Conservation (phyloP, 2,797 vertebrate species). For the Anguilla marmorata region DNA sequence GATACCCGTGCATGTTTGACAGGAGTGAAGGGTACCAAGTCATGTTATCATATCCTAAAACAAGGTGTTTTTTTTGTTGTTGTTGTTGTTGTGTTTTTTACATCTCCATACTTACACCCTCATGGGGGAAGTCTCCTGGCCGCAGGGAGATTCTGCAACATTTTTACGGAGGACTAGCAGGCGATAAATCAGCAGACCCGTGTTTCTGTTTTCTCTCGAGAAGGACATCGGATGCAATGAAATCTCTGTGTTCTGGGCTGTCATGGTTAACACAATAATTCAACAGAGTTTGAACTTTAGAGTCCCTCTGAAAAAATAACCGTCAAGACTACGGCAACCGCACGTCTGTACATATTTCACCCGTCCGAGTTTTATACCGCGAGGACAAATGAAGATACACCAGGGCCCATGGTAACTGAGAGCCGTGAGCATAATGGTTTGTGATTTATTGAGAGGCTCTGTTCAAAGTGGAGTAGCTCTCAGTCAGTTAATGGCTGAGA, state of each 20-base stretch:
- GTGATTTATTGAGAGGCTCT: neutral
- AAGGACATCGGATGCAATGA: neutral
- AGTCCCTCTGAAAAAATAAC: neutral
- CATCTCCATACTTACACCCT: neutral
- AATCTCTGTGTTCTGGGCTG: neutral
- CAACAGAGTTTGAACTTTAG: slow-evolving; percentile 5
- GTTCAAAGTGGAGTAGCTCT: neutral
- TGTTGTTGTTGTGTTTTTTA: neutral
- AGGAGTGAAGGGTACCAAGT: neutral
- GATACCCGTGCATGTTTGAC: neutral
- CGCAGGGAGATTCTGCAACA: neutral
- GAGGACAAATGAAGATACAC: neutral
- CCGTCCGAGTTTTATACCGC: neutral
- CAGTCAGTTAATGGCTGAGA: neutral
- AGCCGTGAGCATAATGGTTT: neutral
- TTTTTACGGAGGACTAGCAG: neutral
- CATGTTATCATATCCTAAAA: neutral
- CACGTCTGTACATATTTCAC: neutral
- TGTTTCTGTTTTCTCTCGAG: neutral
- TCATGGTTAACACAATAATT: neutral
- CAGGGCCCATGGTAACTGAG: neutral
- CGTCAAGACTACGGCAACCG: neutral
- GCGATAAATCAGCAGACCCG: neutral
- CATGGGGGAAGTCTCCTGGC: neutral
- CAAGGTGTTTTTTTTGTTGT: neutral